Evolutionary conservation across 1,140 invertebrate species (phyloP).

Genomic region (Ceratosolen fusciceps): DNA sequence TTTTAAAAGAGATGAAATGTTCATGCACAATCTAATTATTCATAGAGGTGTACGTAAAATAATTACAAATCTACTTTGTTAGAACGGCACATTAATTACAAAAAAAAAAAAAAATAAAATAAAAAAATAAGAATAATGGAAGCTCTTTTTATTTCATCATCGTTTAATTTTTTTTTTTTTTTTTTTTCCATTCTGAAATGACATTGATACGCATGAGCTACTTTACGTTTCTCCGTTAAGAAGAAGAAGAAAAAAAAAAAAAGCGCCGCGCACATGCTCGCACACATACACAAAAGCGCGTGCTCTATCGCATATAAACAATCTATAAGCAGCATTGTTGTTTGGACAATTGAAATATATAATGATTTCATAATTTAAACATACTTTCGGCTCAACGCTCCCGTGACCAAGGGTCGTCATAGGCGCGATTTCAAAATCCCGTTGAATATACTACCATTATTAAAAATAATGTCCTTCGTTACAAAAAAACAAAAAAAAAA

Average conservation of each 20-base stretch:
- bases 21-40: background rate
- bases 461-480: too few species aligned
- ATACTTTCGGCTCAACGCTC: background rate
- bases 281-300: background rate
- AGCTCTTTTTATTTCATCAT: background rate
- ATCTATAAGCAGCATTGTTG: background rate
- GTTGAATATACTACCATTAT: too few species aligned
- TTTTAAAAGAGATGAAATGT: background rate
- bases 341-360: background rate
- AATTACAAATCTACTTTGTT: background rate
- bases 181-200: conserved; percentile 1
- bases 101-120: too few species aligned
- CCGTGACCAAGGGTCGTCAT: background rate
- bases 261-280: too few species aligned
- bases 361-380: conserved; percentile 4
- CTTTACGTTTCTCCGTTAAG: background rate
- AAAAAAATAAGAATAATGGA: background rate
- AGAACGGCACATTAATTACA: background rate
- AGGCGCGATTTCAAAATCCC: background rate
- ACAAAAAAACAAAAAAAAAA: too few species aligned
- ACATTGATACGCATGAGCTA: conserved; percentile 19
- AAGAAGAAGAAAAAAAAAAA: too few species aligned
- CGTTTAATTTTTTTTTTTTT: background rate
- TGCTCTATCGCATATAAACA: background rate
- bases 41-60: background rate